Percentiles rank a stretch among this genome's conserved stretches.
phyloP scores from a whole-genome alignment of 2,113 vertebrate species.

The Meleagris gallopavo region DNA sequence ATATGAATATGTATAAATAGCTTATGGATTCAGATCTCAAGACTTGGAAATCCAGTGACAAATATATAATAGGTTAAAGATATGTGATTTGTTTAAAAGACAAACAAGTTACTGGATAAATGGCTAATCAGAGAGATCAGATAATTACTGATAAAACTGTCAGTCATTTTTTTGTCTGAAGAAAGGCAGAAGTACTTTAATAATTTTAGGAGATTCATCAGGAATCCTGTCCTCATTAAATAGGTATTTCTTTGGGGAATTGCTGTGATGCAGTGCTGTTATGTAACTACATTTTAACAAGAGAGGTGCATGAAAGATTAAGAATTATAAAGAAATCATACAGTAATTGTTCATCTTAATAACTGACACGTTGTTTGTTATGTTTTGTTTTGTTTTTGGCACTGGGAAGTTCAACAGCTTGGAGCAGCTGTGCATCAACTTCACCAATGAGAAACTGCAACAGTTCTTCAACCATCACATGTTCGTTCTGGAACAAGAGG shows the following conservation, averaged over 20 bases:
- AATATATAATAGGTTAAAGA: neutral
- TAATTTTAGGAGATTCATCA: neutral
- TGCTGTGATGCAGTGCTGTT: neutral
- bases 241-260: neutral
- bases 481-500: constrained; percentile 76
- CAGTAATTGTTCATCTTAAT: neutral
- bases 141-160: neutral
- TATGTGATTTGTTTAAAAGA: neutral
- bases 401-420: constrained; percentile 86
- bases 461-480: constrained; percentile 91
- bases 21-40: neutral
- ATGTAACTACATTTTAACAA: neutral
- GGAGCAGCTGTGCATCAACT: constrained; percentile 91
- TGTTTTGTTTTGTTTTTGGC: neutral
- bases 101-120: fast-evolving
- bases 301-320: neutral
- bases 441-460: constrained; percentile 91
- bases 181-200: neutral
- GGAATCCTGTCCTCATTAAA: neutral
- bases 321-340: neutral
- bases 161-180: neutral
- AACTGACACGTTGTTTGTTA: fast-evolving
- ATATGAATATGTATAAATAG: neutral
- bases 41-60: neutral
- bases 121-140: neutral